A percentile compares a stretch with the other conserved stretches of the same genome.
phyloP scores from a whole-genome alignment of 2,797 vertebrate genomes.

The Chrysolophus pictus region DNA sequence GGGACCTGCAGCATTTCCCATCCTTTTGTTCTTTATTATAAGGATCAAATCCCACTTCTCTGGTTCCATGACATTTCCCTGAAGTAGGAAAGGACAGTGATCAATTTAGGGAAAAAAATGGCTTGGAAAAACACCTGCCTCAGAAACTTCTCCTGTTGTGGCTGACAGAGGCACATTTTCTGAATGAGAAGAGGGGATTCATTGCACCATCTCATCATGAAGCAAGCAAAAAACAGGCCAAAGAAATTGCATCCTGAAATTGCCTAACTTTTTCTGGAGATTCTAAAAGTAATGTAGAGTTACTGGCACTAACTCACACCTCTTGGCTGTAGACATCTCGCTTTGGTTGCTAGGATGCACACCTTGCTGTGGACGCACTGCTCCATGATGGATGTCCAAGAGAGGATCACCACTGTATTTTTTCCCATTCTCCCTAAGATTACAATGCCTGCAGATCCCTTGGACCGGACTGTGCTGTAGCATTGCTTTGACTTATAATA shows the following conservation, averaged over 20 bases:
- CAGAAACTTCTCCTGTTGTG: not conserved
- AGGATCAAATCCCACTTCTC: not conserved
- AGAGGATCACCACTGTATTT: not conserved
- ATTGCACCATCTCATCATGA: not conserved
- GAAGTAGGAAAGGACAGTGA: not conserved
- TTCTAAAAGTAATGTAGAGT: not conserved
- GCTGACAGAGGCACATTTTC: not conserved
- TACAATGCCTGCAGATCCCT: not conserved
- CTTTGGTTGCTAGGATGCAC: not conserved
- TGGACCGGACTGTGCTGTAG: not conserved
- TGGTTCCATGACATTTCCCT: not conserved
- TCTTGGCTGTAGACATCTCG: not conserved
- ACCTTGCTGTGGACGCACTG: fast-evolving
- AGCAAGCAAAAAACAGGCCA: not conserved
- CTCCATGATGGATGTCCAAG: not conserved
- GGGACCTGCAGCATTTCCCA: not conserved
- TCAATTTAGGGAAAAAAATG: not conserved
- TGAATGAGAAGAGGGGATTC: not conserved
- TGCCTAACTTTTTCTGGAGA: not conserved
- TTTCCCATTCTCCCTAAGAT: not conserved
- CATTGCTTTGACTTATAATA: not conserved
- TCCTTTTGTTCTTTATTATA: not conserved
- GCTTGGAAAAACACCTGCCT: not conserved
- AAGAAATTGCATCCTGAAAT: not conserved
- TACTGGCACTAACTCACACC: not conserved